Base-by-base conservation (phyloP, 2,888 invertebrate genomes). In the Orthosia gracilis region DNA sequence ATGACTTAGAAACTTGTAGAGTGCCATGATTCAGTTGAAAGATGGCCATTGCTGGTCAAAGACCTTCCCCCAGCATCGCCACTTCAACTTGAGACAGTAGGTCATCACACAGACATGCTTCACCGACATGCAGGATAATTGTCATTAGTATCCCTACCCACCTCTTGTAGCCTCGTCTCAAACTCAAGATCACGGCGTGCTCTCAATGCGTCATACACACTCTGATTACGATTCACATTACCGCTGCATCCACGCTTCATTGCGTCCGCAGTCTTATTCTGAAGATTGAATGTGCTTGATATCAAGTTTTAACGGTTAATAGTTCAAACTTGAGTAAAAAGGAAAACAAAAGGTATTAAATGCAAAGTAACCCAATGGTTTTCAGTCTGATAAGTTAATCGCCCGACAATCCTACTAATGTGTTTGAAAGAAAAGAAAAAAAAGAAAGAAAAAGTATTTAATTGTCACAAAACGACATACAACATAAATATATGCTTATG, bases 151-250 rank as follows among this genome's bases (percentile, higher is more conserved):
- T 47, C n/a, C n/a, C 63, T 18, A 23, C n/a, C 59, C 23, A 64
- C 47, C 52, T 0, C 52, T 40, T 40, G 23, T 12, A 50, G 4
- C 55, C 26, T 62, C 54, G 21, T 11, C 52, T 49, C 17, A 18
- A 31, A 66, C 55, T 45, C 64, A 61, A 64, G 78, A 78, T 70
- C 64, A 62, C 62, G 61, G 73, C 70, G 81, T 83, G 83, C 79
- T 75, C 71, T 23, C 85, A 69, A 88, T 91, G 84, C 88, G 91
- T 94, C 93, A 89, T 93, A 69, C 91, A 94, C 93, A 94, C 80
- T 94, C 94, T 95, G 92, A 93, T 94, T 92, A 59, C 88, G 71
- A 58, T 78, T 21, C 59, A 71, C 66, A 73, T 81, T 85, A 81
- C 84, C 76, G 82, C 69, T 78, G 72, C 70, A 72, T 73, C 57